These are phyloP conservation scores for Chorisops tibialis DNA, from an alignment of 2,888 invertebrate species.

Conservation along the genomic window DNA sequence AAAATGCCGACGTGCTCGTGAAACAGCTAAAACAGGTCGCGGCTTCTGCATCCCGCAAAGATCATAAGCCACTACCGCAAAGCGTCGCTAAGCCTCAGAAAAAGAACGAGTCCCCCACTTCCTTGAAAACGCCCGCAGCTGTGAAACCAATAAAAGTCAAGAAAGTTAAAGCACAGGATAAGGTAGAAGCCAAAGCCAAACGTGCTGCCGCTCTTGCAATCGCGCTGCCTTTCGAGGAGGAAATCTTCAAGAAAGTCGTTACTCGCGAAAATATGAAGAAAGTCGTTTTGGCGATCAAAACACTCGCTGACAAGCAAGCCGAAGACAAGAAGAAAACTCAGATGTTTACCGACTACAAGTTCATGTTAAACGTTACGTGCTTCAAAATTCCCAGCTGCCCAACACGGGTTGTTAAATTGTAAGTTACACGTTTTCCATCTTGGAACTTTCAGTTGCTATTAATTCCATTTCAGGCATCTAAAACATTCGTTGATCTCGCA, in stretches of 20 bases:
- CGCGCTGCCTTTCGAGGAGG: neutral
- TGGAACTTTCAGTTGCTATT: too few species aligned
- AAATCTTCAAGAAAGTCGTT: neutral
- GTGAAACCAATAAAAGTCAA: too few species aligned
- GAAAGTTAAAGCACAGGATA: too few species aligned
- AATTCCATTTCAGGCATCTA: conserved; percentile 51
- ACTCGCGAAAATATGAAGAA: too few species aligned
- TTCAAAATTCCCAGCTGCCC: conserved; percentile 64
- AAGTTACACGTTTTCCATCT: conserved; percentile 44
- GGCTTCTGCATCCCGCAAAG: too few species aligned
- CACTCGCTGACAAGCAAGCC: conserved; percentile 43
- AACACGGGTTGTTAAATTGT: conserved; percentile 62
- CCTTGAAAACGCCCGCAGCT: too few species aligned
- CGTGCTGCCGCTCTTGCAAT: too few species aligned
- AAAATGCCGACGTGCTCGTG: too few species aligned
- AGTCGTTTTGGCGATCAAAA: conserved; percentile 27
- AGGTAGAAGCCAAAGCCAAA: neutral
- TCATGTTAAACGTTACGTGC: conserved; percentile 46
- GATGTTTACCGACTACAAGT: conserved; percentile 40
- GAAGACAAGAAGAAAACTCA: conserved; percentile 38
- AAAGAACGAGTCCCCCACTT: too few species aligned
- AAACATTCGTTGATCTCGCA: conserved; percentile 63
- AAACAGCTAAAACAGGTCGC: too few species aligned
- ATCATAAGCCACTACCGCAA: neutral
- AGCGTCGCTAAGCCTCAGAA: too few species aligned